Evolutionary conservation across 2,113 vertebrate genomes (phyloP).

Genomic region (Silurus asotus): DNA sequence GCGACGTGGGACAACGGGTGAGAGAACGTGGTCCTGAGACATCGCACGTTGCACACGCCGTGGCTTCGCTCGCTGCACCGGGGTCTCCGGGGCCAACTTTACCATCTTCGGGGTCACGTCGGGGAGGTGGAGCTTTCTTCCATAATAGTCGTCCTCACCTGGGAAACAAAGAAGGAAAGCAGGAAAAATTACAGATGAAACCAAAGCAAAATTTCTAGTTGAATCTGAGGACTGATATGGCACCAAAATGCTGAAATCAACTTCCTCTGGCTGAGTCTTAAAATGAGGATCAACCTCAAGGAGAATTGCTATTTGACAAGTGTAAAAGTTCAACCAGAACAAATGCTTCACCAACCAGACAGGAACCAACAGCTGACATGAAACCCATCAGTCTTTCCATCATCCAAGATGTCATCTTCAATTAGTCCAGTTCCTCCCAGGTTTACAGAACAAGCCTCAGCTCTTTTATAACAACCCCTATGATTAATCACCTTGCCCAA

Average conservation of each 20-base stretch:
- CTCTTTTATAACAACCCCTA: background rate
- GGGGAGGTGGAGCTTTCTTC: constrained; percentile 83
- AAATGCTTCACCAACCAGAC: background rate
- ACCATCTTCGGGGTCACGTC: constrained; percentile 87
- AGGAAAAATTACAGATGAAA: background rate
- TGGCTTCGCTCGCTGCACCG: constrained; percentile 61
- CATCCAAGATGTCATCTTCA: background rate
- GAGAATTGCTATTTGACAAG: background rate
- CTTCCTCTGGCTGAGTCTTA: background rate
- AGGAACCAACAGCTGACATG: background rate
- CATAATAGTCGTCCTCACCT: constrained; percentile 94
- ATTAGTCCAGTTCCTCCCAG: background rate
- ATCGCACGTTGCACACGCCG: constrained; percentile 89
- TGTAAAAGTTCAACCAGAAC: background rate
- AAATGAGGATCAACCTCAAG: background rate
- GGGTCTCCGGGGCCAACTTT: constrained; percentile 82
- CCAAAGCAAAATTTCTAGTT: background rate
- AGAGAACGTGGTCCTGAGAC: constrained; percentile 96
- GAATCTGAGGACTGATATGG: background rate
- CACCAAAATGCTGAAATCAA: background rate
- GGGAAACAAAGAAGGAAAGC: constrained; percentile 23
- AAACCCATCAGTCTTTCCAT: background rate
- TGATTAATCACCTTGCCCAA: background rate
- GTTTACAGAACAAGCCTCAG: background rate
- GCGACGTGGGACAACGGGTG: constrained; percentile 78